Conservation (phyloP, 2,113 vertebrate genomes). For the Himantopus leucocephalus region DNA sequence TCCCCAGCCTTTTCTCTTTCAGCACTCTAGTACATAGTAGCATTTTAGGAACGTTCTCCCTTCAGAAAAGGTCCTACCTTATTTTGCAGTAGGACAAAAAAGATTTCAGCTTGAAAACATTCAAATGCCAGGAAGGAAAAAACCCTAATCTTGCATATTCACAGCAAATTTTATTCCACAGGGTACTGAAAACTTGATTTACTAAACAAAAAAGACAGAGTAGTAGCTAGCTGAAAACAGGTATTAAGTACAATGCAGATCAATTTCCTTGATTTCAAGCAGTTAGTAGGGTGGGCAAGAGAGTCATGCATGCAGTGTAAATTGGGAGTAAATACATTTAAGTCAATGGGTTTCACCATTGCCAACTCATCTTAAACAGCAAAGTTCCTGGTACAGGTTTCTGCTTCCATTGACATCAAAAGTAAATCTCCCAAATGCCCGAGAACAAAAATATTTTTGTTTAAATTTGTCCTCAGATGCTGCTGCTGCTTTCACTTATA, state of each 20-base stretch:
- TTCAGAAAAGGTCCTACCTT: neutral
- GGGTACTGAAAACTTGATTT: neutral
- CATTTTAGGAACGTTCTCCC: neutral
- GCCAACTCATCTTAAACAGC: neutral
- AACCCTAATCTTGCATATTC: neutral
- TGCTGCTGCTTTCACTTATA: neutral
- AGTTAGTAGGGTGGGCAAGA: neutral
- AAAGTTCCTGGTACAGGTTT: neutral
- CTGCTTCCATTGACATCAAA: neutral
- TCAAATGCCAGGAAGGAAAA: neutral
- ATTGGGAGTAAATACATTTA: neutral
- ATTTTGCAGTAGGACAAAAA: neutral
- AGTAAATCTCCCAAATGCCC: neutral
- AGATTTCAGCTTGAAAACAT: neutral
- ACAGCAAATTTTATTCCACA: neutral
- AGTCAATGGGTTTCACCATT: neutral
- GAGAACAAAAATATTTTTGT: neutral
- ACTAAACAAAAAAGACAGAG: neutral
- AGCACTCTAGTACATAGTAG: neutral
- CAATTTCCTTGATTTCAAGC: neutral
- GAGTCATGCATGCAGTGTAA: neutral
- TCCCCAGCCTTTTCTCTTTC: neutral
- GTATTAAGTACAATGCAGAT: neutral
- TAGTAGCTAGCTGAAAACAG: neutral
- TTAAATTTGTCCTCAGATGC: neutral